A percentile compares a stretch with the other conserved stretches of the same genome.
Conservation (phyloP, 2,888 invertebrate genomes). For the Esperia sulphurella region DNA sequence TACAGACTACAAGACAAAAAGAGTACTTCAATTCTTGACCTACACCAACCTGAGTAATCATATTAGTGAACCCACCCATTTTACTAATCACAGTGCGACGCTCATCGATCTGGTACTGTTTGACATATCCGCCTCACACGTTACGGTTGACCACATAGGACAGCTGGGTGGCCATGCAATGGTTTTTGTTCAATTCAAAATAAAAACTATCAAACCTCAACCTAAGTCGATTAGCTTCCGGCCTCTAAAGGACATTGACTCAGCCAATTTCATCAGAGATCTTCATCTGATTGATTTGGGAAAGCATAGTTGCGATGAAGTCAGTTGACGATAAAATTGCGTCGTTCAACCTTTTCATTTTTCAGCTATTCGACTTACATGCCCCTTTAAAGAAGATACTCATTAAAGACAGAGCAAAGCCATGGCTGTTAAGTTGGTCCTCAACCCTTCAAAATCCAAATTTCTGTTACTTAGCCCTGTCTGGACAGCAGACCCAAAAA, state of each 20-base stretch:
- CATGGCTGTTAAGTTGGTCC: too few species aligned
- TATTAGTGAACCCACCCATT: too few species aligned
- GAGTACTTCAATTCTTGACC: too few species aligned
- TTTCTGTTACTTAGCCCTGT: too few species aligned
- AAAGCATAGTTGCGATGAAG: background rate
- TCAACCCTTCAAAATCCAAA: too few species aligned
- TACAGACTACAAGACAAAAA: too few species aligned
- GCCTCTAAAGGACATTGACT: background rate
- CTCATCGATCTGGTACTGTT: background rate
- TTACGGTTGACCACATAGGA: background rate
- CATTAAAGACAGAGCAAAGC: constrained; percentile 1
- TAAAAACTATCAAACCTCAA: background rate
- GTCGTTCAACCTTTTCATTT: background rate
- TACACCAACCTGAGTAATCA: too few species aligned
- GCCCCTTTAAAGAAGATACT: constrained; percentile 4
- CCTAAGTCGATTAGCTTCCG: background rate
- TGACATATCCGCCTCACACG: background rate
- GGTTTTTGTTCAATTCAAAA: background rate
- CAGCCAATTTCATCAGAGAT: background rate
- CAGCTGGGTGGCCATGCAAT: background rate
- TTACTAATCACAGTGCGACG: background rate
- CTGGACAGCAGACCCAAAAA: too few species aligned
- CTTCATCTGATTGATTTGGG: background rate
- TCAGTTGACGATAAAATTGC: background rate
- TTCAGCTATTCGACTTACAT: constrained; percentile 2